Evolutionary conservation across 2,888 invertebrate genomes (phyloP), one percentile per base, ranked within the genome.

Genomic region (Cyclophora albipunctata): DNA sequence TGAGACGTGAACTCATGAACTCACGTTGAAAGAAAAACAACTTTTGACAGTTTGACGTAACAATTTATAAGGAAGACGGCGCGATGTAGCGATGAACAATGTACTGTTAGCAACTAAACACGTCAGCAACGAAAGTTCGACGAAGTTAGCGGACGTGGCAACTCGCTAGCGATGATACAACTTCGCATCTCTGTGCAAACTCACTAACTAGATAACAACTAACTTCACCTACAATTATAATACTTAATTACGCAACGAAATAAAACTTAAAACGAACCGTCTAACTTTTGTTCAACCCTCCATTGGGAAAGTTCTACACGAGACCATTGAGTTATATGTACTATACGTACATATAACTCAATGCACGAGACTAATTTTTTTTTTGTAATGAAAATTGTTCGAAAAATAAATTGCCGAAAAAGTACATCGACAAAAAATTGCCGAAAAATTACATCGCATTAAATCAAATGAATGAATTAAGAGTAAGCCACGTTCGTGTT

Each of bases 151-250:
- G 5, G 37, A 4, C 4, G 37, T 5, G 4, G 37, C 37, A 5
- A 37, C 37, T 4, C 37, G 37, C 4, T 5, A 37, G 4, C 37
- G 55, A 50, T 49, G 45, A 47, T 58, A 58, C 52, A 52, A 50
- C 57, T 71, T 67, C 49, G 46, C 49, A 37, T 49, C 51, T 66
- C 60, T 54, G 59, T 56, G 62, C 63, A 59, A 75, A 75, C 71
- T 73, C 56, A 34, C 68, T 73, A 75, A 75, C 73, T 72, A 77
- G 71, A 72, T 66, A 68, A 58, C 52, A 54, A 61, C 62, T 63
- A 61, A 64, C 43, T 43, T 43, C 53, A 54, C 40, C 46, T 46
- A 46, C 50, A 43, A 45, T 48, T 40, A 37, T 37, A 37, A 20
- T 20, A 20, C 20, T 20, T 20, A 20, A 20, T 20, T 20, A 20